These are phyloP conservation scores for Lamellibrachia columna DNA, from an alignment of 2,888 invertebrate genomes.

Conservation along the genomic window DNA sequence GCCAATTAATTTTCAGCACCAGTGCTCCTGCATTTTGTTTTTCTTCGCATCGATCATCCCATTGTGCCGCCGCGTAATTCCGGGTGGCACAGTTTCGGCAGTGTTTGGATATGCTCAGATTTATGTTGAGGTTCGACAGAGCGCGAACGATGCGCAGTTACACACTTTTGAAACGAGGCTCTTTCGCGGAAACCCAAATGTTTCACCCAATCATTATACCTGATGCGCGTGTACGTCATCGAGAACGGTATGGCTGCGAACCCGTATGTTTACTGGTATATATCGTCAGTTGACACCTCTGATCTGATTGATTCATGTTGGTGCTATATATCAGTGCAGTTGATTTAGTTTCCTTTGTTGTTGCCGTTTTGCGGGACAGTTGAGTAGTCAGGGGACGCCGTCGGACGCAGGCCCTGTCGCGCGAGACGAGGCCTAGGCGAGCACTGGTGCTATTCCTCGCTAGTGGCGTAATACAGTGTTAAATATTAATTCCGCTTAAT, in stretches of 20 bases:
- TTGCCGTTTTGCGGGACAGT: no score
- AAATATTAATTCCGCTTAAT: no score
- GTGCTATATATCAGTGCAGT: no score
- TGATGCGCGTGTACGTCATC: not conserved
- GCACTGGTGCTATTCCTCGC: no score
- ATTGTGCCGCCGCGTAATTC: not conserved
- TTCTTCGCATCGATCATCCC: slow-evolving; percentile 5
- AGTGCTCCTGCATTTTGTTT: slow-evolving; percentile 6
- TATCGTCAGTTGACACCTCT: no score
- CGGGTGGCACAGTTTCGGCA: not conserved
- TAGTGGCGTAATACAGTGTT: no score
- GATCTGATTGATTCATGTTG: no score
- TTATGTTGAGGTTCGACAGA: not conserved
- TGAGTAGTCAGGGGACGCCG: no score
- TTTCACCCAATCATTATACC: not conserved
- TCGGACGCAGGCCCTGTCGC: no score
- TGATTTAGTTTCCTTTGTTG: no score
- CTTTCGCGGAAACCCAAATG: not conserved
- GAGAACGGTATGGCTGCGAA: not conserved
- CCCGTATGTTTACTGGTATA: no score
- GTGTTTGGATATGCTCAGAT: not conserved
- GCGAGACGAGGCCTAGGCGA: no score
- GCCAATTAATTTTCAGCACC: slow-evolving; percentile 16
- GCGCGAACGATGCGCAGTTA: not conserved
- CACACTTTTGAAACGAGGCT: not conserved